Conservation (phyloP, 2,797 vertebrate genomes). For the Linurgus olivaceus region DNA sequence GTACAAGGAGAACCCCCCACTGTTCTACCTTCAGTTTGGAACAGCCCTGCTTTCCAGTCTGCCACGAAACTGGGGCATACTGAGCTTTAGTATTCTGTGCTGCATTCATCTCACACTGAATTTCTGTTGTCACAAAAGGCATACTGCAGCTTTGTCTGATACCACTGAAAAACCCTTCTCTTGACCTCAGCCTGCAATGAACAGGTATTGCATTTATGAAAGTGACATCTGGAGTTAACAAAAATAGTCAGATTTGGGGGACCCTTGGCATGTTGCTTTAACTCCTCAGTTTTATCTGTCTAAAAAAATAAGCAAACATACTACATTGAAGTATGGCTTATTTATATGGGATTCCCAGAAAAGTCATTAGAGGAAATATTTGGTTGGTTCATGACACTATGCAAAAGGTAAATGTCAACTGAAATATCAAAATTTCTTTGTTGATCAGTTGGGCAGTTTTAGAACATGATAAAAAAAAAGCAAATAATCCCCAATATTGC, state of each 20-base stretch:
- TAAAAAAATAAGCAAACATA: neutral
- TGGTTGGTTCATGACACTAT: neutral
- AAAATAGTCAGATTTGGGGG: neutral
- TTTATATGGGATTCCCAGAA: neutral
- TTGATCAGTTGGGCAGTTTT: neutral
- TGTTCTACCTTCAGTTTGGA: neutral
- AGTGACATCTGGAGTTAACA: neutral
- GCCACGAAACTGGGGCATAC: neutral
- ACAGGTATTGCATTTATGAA: neutral
- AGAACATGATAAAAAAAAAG: neutral
- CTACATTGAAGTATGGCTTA: neutral
- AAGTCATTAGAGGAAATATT: neutral
- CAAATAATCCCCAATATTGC: neutral
- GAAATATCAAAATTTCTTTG: neutral
- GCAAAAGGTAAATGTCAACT: neutral
- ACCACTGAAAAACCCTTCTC: neutral
- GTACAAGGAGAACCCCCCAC: neutral
- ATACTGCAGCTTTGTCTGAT: neutral
- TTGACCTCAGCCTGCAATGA: neutral
- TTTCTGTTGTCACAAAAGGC: neutral
- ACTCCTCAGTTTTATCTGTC: neutral
- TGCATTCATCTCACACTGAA: neutral
- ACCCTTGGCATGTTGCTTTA: neutral
- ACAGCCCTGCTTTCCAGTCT: neutral
- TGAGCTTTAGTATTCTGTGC: neutral